phyloP scores from a whole-genome alignment of 1,140 invertebrate genomes.

The Drosophila truncata region DNA sequence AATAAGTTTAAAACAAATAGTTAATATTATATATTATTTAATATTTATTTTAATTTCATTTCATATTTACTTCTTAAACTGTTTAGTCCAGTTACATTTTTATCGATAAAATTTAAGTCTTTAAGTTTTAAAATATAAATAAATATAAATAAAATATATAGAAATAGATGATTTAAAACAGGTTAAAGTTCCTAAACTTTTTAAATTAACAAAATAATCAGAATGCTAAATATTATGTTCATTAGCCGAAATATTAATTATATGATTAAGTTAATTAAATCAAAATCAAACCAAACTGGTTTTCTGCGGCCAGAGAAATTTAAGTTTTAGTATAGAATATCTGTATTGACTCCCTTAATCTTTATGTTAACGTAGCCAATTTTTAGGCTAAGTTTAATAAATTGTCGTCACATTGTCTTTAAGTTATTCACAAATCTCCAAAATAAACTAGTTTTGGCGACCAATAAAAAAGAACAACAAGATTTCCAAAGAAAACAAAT shows the following conservation, averaged over 20 bases:
- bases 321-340: background rate
- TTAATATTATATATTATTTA: too few species aligned
- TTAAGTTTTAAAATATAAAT: too few species aligned
- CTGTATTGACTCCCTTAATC: background rate
- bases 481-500: background rate
- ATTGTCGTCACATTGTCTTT: too few species aligned
- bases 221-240: background rate
- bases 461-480: background rate
- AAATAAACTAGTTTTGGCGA: background rate
- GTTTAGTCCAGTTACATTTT: too few species aligned
- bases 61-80: too few species aligned
- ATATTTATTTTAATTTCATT: too few species aligned
- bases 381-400: too few species aligned
- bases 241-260: background rate
- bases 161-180: background rate
- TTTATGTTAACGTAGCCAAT: too few species aligned
- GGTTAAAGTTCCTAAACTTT: background rate
- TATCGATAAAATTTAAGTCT: too few species aligned
- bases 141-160: too few species aligned
- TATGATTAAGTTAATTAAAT: background rate
- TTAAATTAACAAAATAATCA: background rate
- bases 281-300: background rate
- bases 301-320: background rate
- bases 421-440: background rate
- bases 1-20: too few species aligned